Conservation (phyloP, 1,140 invertebrate genomes). For the Nasonia giraulti region DNA sequence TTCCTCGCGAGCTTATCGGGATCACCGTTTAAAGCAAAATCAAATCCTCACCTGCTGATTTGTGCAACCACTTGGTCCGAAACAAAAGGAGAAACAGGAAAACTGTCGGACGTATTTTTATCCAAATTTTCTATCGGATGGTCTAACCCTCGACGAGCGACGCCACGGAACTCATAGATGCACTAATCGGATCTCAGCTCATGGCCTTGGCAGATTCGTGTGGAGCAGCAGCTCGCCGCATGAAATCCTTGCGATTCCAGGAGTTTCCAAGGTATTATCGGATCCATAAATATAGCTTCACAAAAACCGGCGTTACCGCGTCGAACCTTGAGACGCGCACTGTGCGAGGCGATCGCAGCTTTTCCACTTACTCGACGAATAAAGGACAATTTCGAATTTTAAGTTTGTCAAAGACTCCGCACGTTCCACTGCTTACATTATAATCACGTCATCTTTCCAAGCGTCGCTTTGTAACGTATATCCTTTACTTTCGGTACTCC, state of each 20-base stretch:
- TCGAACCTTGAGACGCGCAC: neutral
- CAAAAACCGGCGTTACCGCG: neutral
- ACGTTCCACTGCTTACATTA: neutral
- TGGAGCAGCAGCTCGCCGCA: slow-evolving; percentile 24
- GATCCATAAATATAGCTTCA: neutral
- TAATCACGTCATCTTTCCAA: neutral
- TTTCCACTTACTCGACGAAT: neutral
- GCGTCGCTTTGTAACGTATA: too few species aligned
- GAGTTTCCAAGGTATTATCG: neutral
- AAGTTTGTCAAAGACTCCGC: neutral
- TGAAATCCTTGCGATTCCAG: slow-evolving; percentile 32
- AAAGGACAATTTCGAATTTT: neutral
- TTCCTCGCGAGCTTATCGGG: neutral
- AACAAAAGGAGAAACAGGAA: neutral
- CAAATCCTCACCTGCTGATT: neutral
- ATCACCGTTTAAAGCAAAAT: neutral
- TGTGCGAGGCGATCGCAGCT: too few species aligned
- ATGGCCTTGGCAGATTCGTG: slow-evolving; percentile 25
- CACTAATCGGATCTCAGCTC: neutral
- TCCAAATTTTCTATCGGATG: neutral
- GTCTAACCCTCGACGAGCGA: neutral
- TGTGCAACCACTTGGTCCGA: neutral
- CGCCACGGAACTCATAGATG: neutral
- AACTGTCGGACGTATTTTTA: neutral
- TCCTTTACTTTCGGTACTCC: too few species aligned